Evolutionary conservation across 2,888 invertebrate genomes (phyloP), one percentile per base, ranked within the genome.

Genomic region (Harpalus rubripes): DNA sequence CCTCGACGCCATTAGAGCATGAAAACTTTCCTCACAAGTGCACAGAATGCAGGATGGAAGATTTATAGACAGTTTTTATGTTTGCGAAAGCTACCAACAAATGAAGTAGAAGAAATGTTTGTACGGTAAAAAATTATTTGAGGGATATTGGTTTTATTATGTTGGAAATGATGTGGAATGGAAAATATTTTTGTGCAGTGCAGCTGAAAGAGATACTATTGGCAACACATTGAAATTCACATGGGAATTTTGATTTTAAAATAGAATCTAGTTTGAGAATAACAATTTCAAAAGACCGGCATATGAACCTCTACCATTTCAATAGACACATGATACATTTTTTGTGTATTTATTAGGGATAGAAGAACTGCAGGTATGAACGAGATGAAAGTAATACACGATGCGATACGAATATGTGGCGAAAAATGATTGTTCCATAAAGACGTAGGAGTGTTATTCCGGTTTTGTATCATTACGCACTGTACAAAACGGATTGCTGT

Each of bases 71-170:
- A 18, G 22, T 8, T 22, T 63, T 63, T 63, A 26, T 63, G 26
- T 63, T 12, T 68, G 44, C 44, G 10, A 52, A 52, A 52, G 10
- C 44, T 52, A 52, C 44, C 44, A 12, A 68, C 26, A 68, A 68
- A n/a, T 68, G 68, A 68, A 12, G 12, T 39, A 68, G 26, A 32
- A 68, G 32, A 68, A 68, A 26, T 26, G n/a, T 68, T 68, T 39
- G 12, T 63, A 15, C 39, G 15, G 59, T 16, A 59, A 59, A 59
- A 59, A 44, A 52, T 2, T 52, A 52, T 52, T 52, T 12, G 10
- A 6, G 44, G 44, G 44, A 52, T 8, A 52, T 52, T 52, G 44
- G 44, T 52, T 52, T 52, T 52, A 52, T 52, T 52, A 52, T 52
- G 12, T 8, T 52, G 8, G 10, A 52, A 52, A 52, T 52, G 44